These are phyloP conservation scores for Phoenicopterus ruber DNA, from an alignment of 2,113 vertebrate genomes.

Conservation along the genomic window DNA sequence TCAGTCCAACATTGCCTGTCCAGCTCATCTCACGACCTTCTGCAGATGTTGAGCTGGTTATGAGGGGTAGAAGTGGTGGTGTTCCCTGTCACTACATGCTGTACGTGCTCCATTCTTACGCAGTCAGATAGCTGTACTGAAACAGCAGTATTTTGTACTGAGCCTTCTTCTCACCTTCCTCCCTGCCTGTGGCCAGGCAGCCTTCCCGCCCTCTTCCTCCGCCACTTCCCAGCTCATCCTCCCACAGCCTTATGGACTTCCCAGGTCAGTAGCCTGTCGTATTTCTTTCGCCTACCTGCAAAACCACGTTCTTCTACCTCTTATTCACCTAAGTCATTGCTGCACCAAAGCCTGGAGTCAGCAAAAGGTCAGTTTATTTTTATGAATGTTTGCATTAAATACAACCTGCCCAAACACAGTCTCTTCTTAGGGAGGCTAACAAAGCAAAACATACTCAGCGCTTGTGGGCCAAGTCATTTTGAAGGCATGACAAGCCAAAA, in stretches of 20 bases:
- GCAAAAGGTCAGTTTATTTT: neutral
- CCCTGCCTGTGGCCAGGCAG: neutral
- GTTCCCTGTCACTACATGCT: neutral
- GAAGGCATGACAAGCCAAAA: neutral
- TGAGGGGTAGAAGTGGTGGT: neutral
- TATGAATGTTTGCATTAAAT: conserved; percentile 2
- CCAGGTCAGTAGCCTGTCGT: neutral
- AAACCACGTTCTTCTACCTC: neutral
- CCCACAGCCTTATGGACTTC: neutral
- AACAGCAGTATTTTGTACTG: neutral
- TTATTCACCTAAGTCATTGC: neutral
- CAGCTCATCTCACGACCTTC: neutral
- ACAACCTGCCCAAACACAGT: neutral
- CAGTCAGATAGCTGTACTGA: neutral
- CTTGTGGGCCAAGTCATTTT: neutral
- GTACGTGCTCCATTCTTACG: neutral
- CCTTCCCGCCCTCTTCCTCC: neutral
- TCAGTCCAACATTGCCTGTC: neutral
- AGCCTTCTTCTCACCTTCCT: neutral
- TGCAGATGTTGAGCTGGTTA: neutral
- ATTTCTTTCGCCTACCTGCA: neutral
- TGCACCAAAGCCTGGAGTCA: neutral
- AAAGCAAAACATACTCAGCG: neutral
- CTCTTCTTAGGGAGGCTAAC: neutral
- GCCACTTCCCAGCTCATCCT: neutral